Percentiles rank a stretch among this genome's conserved stretches.
These are phyloP conservation scores for Pluvialis apricaria DNA, from an alignment of 2,113 vertebrate species.

Conservation along the genomic window DNA sequence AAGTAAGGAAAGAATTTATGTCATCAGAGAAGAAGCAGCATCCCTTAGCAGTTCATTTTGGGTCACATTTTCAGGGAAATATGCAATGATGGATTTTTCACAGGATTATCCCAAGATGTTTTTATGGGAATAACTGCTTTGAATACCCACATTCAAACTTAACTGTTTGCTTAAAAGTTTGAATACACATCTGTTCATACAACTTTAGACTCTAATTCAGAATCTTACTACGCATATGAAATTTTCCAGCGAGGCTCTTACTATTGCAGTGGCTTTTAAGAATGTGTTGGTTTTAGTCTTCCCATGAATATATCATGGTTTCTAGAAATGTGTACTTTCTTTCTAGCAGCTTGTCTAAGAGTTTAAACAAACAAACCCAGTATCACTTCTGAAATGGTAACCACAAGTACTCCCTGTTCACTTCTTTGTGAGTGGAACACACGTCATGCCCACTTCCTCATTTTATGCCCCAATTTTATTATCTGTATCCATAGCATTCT, in stretches of 20 bases:
- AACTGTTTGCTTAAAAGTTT: neutral
- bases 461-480: neutral
- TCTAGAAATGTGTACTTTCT: neutral
- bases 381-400: neutral
- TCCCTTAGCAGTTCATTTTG: neutral
- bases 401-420: neutral
- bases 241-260: neutral
- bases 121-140: neutral
- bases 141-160: neutral
- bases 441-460: neutral
- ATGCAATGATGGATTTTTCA: neutral
- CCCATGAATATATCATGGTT: neutral
- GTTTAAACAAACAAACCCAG: neutral
- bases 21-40: neutral
- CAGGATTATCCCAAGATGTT: neutral
- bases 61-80: neutral
- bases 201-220: neutral
- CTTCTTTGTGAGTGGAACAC: neutral
- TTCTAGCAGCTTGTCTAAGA: neutral
- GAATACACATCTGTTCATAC: neutral
- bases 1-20: slow-evolving; percentile 28
- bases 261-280: neutral
- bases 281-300: neutral
- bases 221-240: neutral
- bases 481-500: neutral